Evolutionary conservation across 2,888 invertebrate genomes (phyloP).

Genomic region (Crocallis elinguaria): DNA sequence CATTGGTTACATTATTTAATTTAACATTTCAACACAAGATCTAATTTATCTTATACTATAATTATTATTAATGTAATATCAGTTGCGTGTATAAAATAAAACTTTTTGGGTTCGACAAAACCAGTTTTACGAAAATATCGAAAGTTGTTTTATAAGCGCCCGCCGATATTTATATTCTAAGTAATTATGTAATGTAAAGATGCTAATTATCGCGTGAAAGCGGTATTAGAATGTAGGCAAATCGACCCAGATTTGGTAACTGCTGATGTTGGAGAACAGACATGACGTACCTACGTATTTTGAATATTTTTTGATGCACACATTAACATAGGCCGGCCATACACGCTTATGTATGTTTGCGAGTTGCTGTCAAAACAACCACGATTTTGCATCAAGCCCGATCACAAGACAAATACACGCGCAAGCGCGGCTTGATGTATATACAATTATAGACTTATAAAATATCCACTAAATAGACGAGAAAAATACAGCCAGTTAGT

Average conservation of each 20-base stretch:
- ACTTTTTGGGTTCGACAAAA: constrained; percentile 25
- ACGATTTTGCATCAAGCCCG: no score
- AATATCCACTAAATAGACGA: no score
- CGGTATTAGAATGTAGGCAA: constrained; percentile 35
- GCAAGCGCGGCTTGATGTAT: no score
- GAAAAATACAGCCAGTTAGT: no score
- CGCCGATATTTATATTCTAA: constrained; percentile 31
- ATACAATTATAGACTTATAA: no score
- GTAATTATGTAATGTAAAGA: constrained; percentile 38
- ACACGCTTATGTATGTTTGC: no score
- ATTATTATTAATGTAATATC: constrained; percentile 14
- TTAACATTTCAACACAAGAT: constrained; percentile 5
- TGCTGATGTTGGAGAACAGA: background rate
- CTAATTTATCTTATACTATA: constrained; percentile 8
- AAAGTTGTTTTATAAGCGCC: constrained; percentile 37
- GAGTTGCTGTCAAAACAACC: no score
- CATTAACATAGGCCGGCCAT: no score
- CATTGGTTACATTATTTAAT: constrained; percentile 5
- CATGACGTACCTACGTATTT: background rate
- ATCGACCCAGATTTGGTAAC: constrained; percentile 24
- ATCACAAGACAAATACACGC: no score
- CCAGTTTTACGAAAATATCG: constrained; percentile 29
- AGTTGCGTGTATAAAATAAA: constrained; percentile 12
- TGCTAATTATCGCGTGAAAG: constrained; percentile 40
- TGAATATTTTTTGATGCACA: no score